Base-by-base conservation (phyloP, 2,113 vertebrate species). In the Nanger granti region DNA sequence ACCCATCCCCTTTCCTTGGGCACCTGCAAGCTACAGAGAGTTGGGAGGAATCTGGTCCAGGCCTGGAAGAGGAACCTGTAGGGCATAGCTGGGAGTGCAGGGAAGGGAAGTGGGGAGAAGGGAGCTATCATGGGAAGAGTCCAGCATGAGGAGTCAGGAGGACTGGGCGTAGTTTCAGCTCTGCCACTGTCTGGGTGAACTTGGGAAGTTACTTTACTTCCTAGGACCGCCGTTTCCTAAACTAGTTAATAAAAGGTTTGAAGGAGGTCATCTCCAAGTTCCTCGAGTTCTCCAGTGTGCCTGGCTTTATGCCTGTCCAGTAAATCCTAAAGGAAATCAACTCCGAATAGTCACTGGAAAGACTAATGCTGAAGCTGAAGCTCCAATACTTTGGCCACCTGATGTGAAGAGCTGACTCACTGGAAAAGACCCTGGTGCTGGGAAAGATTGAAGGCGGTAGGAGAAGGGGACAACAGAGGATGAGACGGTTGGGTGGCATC, bases 91-190 rank as follows among this genome's bases (percentile, higher is more conserved):
- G 17, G 8, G 41, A 31, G 29, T 5, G 4, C 22, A 15, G 20
- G 7, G 44, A 26, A 59, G 10, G 1, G 0, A 2, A 41, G 12
- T 2, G 14, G 8, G 26, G 28, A 0, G 1, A 2, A 22, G 57
- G 26, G 37, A 64, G 69, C 26, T 9, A 41, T 3, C 5, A 15
- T 55, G 26, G 31, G 52, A 62, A n/a, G 41, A 89, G 9, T 13
- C 14, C 18, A 4, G 11, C 1, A 3, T 1, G 20, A 14, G 17
- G 13, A 37, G n/a, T 59, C 34, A 7, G 34, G 47, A 52, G 34
- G 15, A 10, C 59, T 10, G 20, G 41, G 26, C 11, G 5, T 31
- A 26, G 9, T 15, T 41, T 15, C 18, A 37, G 49, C 44, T 28
- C 37, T n/a, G 3, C 28, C 29, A 31, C 13, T 64, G 29, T 31